Evolutionary conservation across 2,113 vertebrate genomes (phyloP), one percentile per base, ranked within the genome.

Genomic region (Phrynosoma blainvillii): DNA sequence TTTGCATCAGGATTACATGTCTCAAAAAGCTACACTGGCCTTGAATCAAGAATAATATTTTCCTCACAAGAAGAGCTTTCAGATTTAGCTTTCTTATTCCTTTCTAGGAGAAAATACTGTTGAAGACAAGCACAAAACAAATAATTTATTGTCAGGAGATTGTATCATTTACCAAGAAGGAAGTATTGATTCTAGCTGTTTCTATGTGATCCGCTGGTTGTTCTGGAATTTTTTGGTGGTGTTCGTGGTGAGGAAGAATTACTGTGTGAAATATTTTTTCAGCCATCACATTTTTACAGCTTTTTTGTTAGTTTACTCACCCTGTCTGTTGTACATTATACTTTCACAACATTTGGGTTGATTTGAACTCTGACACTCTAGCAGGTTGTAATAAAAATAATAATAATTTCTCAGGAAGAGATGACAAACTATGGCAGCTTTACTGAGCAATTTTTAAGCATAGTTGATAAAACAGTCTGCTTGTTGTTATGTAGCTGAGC

Each of bases 391-490:
- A 91, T 90, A 70, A 76, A n/a, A 42, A 65, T 85, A 20, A 80
- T 80, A 25, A 77, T 66, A 88, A 20, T 90, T 92, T 90, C 77
- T 87, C 30, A 0, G 82, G 23, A 90, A 84, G 47, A 89, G 88
- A 91, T 62, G 79, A 87, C 79, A 93, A 91, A 66, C 47, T 21
- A 87, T 62, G 84, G 62, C 91, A 93, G 84, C 73, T 88, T 92
- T 91, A 77, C 82, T 75, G 3, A 62, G 47, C 6, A 11, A 81
- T 92, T 92, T 77, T 87, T 92, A 90, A 92, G 82, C 54, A 79
- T 1, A 88, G 89, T 82, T 94, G 93, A 93, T 93, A 93, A 93
- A 92, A 93, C 92, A 91, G 94, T 94, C 93, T 93, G 86, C 91
- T 94, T 94, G 89, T 93, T 94, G 84, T 90, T 93, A 88, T 92